phyloP scores from a whole-genome alignment of 2,797 vertebrate genomes.

The Hoplostethus mediterraneus region DNA sequence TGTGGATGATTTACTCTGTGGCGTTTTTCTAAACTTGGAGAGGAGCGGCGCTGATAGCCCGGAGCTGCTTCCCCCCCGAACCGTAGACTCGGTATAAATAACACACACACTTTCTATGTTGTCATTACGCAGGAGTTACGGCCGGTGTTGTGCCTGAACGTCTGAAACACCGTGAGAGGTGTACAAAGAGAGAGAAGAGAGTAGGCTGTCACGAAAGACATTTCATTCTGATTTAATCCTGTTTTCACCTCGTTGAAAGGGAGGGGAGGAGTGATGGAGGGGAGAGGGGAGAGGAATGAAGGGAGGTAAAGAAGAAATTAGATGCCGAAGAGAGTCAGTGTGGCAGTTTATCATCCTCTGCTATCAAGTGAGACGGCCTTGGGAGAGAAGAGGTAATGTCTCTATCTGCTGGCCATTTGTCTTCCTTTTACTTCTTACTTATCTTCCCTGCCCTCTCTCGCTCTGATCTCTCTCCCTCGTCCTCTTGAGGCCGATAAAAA shows the following conservation, averaged over 20 bases:
- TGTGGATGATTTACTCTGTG: conserved; percentile 56
- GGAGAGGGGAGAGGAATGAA: conserved; percentile 39
- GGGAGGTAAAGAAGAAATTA: conserved; percentile 55
- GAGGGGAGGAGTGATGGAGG: conserved; percentile 32
- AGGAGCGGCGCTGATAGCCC: conserved; percentile 31
- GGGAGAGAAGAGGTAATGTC: conserved; percentile 47
- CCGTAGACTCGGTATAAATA: conserved; percentile 50
- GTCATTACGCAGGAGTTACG: conserved; percentile 25
- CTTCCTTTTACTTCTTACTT: conserved; percentile 23
- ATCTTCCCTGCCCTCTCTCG: background rate
- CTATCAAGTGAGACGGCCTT: conserved; percentile 56
- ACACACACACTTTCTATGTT: conserved; percentile 34
- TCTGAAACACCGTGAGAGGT: conserved; percentile 36
- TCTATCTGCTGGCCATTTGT: conserved; percentile 39
- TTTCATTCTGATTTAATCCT: conserved; percentile 31
- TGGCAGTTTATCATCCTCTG: conserved; percentile 62
- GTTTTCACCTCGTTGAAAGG: conserved; percentile 32
- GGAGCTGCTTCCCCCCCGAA: conserved; percentile 33
- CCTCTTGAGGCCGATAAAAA: conserved; percentile 1
- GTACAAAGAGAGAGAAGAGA: conserved; percentile 10
- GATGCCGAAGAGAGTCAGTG: conserved; percentile 48
- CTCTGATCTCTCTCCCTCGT: background rate
- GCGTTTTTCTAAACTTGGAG: conserved; percentile 51
- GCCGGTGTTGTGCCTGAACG: conserved; percentile 20
- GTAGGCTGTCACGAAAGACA: conserved; percentile 13